Evolutionary conservation across 2,113 vertebrate genomes (phyloP).

Genomic region (Catharus fuscescens): DNA sequence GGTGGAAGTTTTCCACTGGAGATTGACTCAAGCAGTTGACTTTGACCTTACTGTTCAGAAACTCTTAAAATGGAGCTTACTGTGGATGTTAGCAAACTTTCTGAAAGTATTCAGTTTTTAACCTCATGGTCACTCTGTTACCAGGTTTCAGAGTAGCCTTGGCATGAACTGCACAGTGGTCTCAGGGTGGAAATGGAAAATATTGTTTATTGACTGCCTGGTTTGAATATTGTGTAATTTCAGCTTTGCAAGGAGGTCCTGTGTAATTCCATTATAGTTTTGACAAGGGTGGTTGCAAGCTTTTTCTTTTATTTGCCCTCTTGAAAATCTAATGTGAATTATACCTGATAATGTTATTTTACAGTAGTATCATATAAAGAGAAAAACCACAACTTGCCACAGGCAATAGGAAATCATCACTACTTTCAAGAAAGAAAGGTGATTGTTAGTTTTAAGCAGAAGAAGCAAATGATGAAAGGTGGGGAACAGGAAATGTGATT

Average conservation of each 20-base stretch:
- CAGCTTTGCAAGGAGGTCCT: not conserved
- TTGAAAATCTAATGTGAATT: not conserved
- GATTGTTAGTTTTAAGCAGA: not conserved
- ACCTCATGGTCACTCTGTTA: not conserved
- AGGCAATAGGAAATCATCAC: not conserved
- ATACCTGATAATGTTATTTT: not conserved
- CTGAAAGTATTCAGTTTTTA: not conserved
- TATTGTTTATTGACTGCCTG: not conserved
- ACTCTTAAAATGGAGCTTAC: not conserved
- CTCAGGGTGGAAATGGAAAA: not conserved
- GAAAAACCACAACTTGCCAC: fast-evolving
- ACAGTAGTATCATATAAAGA: not conserved
- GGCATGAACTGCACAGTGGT: not conserved
- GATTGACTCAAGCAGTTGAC: not conserved
- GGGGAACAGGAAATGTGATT: not conserved
- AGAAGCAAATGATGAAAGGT: not conserved
- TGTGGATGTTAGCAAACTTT: not conserved
- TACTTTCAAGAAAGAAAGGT: not conserved
- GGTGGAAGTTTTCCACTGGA: not conserved
- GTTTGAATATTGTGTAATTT: fast-evolving
- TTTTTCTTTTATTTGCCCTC: not conserved
- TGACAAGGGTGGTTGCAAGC: not conserved
- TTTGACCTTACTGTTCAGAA: not conserved
- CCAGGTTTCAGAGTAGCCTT: not conserved
- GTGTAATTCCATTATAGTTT: not conserved